Percentiles rank a stretch among this genome's conserved stretches.
phyloP scores from a whole-genome alignment of 1,140 invertebrate genomes.

The Eulimnadia texana region DNA sequence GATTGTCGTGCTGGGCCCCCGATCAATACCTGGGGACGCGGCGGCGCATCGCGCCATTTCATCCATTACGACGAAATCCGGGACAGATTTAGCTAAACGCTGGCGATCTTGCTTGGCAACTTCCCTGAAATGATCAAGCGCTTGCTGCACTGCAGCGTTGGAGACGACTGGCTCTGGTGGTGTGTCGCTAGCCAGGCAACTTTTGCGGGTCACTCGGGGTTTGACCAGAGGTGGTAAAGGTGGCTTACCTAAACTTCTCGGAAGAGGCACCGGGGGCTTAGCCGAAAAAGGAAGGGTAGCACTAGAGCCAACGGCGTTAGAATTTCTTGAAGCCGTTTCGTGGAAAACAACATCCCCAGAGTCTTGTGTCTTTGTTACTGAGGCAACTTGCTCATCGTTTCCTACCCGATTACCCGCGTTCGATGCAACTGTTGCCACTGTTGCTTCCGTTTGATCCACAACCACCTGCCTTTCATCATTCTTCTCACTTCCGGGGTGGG shows the following conservation, averaged over 20 bases:
- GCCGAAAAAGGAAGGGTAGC: not conserved
- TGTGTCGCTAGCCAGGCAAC: slow-evolving; percentile 1
- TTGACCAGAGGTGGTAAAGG: slow-evolving; percentile 12
- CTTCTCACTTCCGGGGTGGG: not conserved
- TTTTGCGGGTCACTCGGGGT: slow-evolving; percentile 7
- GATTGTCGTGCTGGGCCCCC: not conserved
- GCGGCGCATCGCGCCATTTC: slow-evolving; percentile 12
- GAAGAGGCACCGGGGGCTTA: slow-evolving; percentile 7
- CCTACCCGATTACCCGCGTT: not conserved
- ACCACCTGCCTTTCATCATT: not conserved
- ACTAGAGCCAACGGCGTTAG: not conserved
- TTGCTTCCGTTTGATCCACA: not conserved
- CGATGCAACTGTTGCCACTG: not conserved
- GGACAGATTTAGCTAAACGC: slow-evolving; percentile 22
- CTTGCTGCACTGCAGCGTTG: slow-evolving; percentile 17
- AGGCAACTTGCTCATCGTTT: not conserved
- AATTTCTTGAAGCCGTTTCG: not conserved
- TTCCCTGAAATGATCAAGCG: slow-evolving; percentile 20
- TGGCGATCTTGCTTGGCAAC: slow-evolving; percentile 21
- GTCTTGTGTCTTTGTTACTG: not conserved
- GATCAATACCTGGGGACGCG: slow-evolving; percentile 14
- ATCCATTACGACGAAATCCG: slow-evolving; percentile 21
- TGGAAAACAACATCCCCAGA: not conserved
- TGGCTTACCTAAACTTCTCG: slow-evolving; percentile 7
- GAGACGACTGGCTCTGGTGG: slow-evolving; percentile 7